phyloP scores from a whole-genome alignment of 2,113 vertebrate species.

The Phaethon lepturus region DNA sequence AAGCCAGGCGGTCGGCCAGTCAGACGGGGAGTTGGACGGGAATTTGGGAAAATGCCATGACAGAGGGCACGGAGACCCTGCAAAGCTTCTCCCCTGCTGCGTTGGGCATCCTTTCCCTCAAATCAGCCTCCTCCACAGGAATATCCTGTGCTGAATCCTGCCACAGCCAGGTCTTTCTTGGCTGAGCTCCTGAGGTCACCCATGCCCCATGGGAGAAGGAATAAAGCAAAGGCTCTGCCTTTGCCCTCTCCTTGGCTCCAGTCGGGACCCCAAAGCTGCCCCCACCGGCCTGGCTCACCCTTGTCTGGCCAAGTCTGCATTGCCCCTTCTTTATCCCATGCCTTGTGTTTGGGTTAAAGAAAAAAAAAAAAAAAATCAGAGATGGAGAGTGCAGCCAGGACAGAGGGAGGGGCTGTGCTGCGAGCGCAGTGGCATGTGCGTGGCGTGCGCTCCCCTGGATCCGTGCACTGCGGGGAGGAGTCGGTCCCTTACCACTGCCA shows the following conservation, averaged over 20 bases:
- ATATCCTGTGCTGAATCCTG: background rate
- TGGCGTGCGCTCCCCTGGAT: background rate
- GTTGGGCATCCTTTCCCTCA: background rate
- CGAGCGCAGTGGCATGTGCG: accelerated
- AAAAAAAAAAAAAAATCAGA: background rate
- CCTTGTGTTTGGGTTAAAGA: background rate
- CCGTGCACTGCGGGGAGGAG: background rate
- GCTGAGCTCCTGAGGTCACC: background rate
- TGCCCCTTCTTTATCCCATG: constrained; percentile 19
- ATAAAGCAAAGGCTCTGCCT: background rate
- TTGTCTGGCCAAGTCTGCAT: background rate
- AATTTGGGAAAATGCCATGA: background rate
- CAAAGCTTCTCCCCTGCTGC: background rate
- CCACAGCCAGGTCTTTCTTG: background rate
- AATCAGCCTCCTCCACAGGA: background rate
- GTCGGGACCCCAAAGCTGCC: background rate
- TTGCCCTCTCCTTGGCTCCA: background rate
- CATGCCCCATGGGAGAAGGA: accelerated
- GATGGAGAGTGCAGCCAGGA: background rate
- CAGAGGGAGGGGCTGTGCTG: background rate
- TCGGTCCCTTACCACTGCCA: background rate
- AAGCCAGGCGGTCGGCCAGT: accelerated
- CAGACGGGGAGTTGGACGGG: accelerated
- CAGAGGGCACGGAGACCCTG: background rate
- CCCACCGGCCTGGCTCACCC: background rate